A percentile compares a stretch with the other conserved stretches of the same genome.
Evolutionary conservation across 2,797 vertebrate species (phyloP).

Genomic region (Gymnothorax javanicus): DNA sequence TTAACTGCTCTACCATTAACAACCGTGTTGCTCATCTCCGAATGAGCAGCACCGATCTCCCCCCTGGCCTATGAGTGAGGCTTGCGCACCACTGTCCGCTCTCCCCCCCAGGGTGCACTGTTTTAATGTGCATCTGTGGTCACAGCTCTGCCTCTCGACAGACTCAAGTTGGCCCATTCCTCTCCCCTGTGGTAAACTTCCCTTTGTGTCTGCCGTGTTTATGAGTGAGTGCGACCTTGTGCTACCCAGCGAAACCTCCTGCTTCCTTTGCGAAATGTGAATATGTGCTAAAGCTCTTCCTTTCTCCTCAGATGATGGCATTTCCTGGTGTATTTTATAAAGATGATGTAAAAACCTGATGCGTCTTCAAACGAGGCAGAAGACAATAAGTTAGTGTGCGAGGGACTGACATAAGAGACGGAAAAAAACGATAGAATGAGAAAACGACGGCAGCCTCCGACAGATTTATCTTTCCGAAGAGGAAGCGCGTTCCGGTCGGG

Average conservation of each 20-base stretch:
- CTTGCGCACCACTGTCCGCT: slow-evolving; percentile 4
- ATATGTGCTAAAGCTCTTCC: neutral
- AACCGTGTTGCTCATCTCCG: slow-evolving; percentile 30
- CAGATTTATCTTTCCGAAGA: slow-evolving; percentile 42
- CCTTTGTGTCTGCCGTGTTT: neutral
- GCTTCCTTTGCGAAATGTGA: slow-evolving; percentile 31
- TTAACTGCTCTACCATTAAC: slow-evolving; percentile 43
- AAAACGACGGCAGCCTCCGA: neutral
- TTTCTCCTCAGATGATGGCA: slow-evolving; percentile 14
- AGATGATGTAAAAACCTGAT: neutral
- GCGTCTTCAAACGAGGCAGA: slow-evolving; percentile 14
- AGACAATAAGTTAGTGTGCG: slow-evolving; percentile 32
- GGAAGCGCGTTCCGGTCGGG: slow-evolving; percentile 29
- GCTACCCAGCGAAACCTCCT: slow-evolving; percentile 27
- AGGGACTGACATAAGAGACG: slow-evolving; percentile 14
- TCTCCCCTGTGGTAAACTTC: neutral
- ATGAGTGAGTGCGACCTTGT: neutral
- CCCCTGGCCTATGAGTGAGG: slow-evolving; percentile 20
- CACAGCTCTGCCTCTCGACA: slow-evolving; percentile 11
- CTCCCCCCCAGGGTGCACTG: neutral
- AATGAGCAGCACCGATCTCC: slow-evolving; percentile 42
- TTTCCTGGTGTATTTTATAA: slow-evolving; percentile 11
- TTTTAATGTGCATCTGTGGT: slow-evolving; percentile 28
- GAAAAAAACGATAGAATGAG: slow-evolving; percentile 2
- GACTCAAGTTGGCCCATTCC: neutral